A percentile compares a stretch with the other conserved stretches of the same genome.
These are phyloP conservation scores for Scortum barcoo DNA, from an alignment of 2,113 vertebrate species.

Conservation along the genomic window DNA sequence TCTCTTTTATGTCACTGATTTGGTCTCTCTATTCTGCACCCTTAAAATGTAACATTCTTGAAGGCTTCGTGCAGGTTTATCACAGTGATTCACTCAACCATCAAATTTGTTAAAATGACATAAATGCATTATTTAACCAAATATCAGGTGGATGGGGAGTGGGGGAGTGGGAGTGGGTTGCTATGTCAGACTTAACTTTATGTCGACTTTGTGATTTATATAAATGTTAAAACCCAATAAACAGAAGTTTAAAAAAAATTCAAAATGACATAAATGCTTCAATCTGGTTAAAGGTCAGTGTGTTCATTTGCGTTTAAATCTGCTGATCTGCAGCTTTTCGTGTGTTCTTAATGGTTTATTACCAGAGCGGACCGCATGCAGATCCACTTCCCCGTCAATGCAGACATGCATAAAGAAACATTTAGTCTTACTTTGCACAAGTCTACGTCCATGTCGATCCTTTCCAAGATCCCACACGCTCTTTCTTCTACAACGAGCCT, in stretches of 20 bases:
- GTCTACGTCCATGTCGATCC: neutral
- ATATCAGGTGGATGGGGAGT: too few relatives aligned
- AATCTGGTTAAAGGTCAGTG: conserved; percentile 55
- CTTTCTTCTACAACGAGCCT: conserved; percentile 53
- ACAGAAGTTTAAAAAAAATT: too few relatives aligned
- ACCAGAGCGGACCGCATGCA: neutral
- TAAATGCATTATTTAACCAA: too few relatives aligned
- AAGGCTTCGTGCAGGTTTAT: conserved; percentile 5
- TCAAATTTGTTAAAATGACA: conserved; percentile 44
- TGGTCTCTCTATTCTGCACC: conserved; percentile 43
- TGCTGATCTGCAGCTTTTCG: conserved; percentile 9
- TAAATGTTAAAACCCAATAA: too few relatives aligned
- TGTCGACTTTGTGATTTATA: too few relatives aligned
- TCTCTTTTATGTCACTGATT: conserved; percentile 44
- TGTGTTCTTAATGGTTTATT: conserved; percentile 12
- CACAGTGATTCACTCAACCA: conserved; percentile 45
- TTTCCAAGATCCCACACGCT: conserved; percentile 14
- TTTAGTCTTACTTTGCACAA: neutral
- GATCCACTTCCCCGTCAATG: neutral
- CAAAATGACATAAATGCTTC: conserved; percentile 31
- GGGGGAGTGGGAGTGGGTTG: too few relatives aligned
- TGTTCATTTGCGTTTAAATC: conserved; percentile 2
- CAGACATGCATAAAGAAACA: neutral
- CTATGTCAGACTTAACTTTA: too few relatives aligned
- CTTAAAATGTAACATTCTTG: neutral